Base-by-base conservation (phyloP, 2,888 invertebrate genomes). In the Diaperis boleti region DNA sequence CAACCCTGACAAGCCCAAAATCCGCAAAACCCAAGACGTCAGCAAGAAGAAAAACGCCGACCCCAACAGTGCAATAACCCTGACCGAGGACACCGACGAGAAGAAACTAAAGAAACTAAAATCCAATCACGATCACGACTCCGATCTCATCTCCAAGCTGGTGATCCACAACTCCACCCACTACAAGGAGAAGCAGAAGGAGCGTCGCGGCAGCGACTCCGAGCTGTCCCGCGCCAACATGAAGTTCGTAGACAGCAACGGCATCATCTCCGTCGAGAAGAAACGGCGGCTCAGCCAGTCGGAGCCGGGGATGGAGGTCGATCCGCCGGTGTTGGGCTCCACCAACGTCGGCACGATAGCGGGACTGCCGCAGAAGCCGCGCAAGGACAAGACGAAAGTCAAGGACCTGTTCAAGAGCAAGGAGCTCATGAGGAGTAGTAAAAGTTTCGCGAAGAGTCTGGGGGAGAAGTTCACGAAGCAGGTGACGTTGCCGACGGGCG, bases 261-360 rank as follows among this genome's bases (percentile, higher is more conserved):
- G 89, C 31, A 83, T 88, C 63, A 81, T 86, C 52, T 80, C 82
- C 62, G 85, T 85, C 14, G 89, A 89, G 70, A 89, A 89, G 81
- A 86, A 87, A 77, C 82, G 89, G 76, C 85, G 89, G 72, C 83
- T 86, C 71, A 85, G 85, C 79, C 86, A 86, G 76, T 84, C 83
- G 74, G 81, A 81, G 49, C 70, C 73, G 10, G 62, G 57, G 2
- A 63, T 59, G 10, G 70, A 67, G 8, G 76, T 72, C 41, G 74
- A 69, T 39, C 84, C 76, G 14, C 68, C 76, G 6, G 72, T 80
- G 31, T 84, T 87, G 66, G 89, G 89, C 29, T 89, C 89, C n/a
- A 89, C 89, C 49, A 89, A 89, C 80, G 85, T 87, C 68, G 89
- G 89, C 64, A 89, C 89, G 26, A 84, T 89, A 50, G 82, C 84